These are phyloP conservation scores for Hydraecia micacea DNA, from an alignment of 2,888 invertebrate genomes.

Conservation along the genomic window DNA sequence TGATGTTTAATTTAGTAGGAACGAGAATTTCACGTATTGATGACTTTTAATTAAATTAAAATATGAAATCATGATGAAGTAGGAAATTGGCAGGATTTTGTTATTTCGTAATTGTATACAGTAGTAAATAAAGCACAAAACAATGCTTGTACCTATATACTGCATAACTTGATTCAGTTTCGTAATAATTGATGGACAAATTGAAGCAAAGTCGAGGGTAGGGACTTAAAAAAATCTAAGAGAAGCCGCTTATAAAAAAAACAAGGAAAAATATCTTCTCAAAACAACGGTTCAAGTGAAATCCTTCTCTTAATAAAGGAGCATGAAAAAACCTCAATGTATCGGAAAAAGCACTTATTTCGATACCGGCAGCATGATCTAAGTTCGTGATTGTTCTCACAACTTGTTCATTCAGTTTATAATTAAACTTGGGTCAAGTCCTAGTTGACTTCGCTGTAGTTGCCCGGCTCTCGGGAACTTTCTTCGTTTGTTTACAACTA, in stretches of 20 bases:
- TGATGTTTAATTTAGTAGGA: constrained; percentile 5
- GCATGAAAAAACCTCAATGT: constrained; percentile 56
- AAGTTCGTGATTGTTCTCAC: constrained; percentile 82
- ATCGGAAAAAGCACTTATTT: constrained; percentile 70
- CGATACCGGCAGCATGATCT: constrained; percentile 77
- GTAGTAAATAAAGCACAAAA: background rate
- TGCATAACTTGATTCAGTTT: background rate
- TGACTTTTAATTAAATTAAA: constrained; percentile 2
- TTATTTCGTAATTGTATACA: background rate
- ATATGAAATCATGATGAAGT: constrained; percentile 9
- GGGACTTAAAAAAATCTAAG: background rate
- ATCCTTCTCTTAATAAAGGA: background rate
- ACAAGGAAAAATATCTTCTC: background rate
- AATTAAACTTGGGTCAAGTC: constrained; percentile 88
- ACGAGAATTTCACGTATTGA: background rate
- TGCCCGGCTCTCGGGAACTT: constrained; percentile 77
- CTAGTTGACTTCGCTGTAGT: constrained; percentile 81
- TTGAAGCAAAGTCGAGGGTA: background rate
- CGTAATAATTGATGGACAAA: background rate
- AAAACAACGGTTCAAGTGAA: background rate
- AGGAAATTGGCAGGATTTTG: background rate
- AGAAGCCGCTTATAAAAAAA: background rate
- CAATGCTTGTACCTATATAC: background rate
- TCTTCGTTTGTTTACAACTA: constrained; percentile 84
- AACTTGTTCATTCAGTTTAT: constrained; percentile 86